phyloP scores from a whole-genome alignment of 2,888 invertebrate species.

The Invenusta paracnida region DNA sequence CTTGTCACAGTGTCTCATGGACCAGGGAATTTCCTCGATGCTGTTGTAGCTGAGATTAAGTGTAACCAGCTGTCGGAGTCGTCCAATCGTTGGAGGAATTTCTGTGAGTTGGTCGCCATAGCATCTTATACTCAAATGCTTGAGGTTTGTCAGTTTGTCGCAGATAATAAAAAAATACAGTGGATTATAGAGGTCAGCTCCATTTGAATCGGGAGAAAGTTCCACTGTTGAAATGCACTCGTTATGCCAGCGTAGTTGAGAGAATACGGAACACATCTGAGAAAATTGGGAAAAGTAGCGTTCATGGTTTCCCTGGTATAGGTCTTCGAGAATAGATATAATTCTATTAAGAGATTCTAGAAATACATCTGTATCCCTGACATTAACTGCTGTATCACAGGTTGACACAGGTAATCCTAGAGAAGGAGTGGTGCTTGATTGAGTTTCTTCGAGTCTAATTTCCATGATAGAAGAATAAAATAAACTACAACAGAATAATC shows the following conservation, averaged over 20 bases:
- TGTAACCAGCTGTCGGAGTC: not conserved
- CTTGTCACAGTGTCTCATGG: not conserved
- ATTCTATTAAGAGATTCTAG: not conserved
- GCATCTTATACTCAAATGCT: not conserved
- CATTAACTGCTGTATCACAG: too few relatives aligned
- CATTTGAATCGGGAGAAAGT: not conserved
- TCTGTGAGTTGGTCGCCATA: not conserved
- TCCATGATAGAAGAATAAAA: too few relatives aligned
- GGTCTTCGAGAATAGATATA: not conserved
- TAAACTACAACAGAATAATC: too few relatives aligned
- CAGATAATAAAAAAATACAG: not conserved
- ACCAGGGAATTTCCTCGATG: not conserved
- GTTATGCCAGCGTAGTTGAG: not conserved
- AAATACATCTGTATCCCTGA: too few relatives aligned
- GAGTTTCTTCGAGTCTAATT: too few relatives aligned
- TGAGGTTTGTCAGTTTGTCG: not conserved
- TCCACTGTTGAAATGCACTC: not conserved
- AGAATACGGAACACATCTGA: not conserved
- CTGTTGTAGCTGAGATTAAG: not conserved
- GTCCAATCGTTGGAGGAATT: not conserved
- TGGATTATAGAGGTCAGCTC: not conserved
- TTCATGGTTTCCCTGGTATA: not conserved
- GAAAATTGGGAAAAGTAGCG: not conserved
- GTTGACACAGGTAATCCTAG: too few relatives aligned
- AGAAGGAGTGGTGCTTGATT: too few relatives aligned